phyloP scores from a whole-genome alignment of 2,888 invertebrate species.

The Cordilura impudica region DNA sequence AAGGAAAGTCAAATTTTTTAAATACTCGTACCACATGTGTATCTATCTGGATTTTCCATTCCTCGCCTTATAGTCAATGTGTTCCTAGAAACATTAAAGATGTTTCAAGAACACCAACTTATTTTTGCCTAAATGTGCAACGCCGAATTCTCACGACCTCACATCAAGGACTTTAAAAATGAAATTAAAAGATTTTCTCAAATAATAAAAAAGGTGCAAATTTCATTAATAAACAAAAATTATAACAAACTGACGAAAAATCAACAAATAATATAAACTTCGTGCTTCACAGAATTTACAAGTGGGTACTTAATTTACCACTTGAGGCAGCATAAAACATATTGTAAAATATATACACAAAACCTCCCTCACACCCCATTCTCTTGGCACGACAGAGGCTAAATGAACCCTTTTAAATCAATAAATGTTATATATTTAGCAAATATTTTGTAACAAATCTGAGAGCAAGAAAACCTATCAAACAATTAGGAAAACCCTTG shows the following conservation, averaged over 20 bases:
- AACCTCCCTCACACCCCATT: not conserved
- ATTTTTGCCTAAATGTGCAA: not conserved
- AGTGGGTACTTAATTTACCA: constrained; percentile 62
- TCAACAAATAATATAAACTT: constrained; percentile 31
- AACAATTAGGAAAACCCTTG: constrained; percentile 68
- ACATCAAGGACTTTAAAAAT: not conserved
- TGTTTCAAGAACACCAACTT: too few species aligned
- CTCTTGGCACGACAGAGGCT: not conserved
- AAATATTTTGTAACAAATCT: constrained; percentile 44
- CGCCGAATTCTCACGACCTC: constrained; percentile 3
- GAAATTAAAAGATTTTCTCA: not conserved
- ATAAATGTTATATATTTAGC: constrained; percentile 18
- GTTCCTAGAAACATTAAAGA: too few species aligned
- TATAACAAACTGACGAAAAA: not conserved
- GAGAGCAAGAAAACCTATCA: constrained; percentile 25
- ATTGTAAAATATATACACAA: constrained; percentile 16
- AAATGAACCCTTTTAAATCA: constrained; percentile 19
- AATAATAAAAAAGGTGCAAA: constrained; percentile 11
- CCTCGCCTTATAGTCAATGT: too few species aligned
- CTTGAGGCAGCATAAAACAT: constrained; percentile 52
- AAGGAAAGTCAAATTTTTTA: too few species aligned
- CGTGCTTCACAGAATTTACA: constrained; percentile 48
- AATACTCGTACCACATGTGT: too few species aligned
- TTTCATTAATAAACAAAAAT: constrained; percentile 1
- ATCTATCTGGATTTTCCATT: too few species aligned